A percentile compares a stretch with the other conserved stretches of the same genome.
phyloP scores from a whole-genome alignment of 2,888 invertebrate species.

The Galerucella calmariensis region DNA sequence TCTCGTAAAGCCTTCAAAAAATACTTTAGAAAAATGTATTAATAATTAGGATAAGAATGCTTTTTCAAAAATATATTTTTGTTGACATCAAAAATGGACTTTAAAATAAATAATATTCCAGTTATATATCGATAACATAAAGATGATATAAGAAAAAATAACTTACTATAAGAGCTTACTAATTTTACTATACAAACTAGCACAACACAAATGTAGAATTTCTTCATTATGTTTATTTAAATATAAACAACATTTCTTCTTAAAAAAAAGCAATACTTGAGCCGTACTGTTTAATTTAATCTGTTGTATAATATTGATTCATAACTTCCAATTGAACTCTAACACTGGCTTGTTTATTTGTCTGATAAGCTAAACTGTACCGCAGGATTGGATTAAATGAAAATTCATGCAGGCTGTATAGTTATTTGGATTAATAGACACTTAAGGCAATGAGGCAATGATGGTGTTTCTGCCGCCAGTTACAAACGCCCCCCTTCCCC shows the following conservation, averaged over 20 bases:
- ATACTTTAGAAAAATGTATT: no score
- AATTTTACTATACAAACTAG: neutral
- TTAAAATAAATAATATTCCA: neutral
- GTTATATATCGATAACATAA: neutral
- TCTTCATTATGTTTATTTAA: neutral
- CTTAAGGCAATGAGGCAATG: no score
- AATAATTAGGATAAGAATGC: no score
- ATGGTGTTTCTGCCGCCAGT: no score
- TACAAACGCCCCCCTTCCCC: no score
- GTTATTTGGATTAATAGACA: no score
- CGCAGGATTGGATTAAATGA: neutral
- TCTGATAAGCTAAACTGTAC: neutral
- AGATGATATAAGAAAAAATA: neutral
- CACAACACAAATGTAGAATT: neutral
- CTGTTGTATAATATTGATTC: neutral
- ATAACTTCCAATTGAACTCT: constrained; percentile 2
- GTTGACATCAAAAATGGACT: no score
- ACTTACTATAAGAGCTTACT: neutral
- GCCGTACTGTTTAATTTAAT: neutral
- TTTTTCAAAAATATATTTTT: no score
- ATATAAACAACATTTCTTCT: neutral
- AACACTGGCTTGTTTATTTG: neutral
- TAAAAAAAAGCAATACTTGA: neutral
- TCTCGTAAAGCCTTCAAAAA: no score
- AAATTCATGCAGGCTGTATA: neutral